Base-by-base conservation (phyloP, 2,888 invertebrate species). In the Drosophila fungiperda region DNA sequence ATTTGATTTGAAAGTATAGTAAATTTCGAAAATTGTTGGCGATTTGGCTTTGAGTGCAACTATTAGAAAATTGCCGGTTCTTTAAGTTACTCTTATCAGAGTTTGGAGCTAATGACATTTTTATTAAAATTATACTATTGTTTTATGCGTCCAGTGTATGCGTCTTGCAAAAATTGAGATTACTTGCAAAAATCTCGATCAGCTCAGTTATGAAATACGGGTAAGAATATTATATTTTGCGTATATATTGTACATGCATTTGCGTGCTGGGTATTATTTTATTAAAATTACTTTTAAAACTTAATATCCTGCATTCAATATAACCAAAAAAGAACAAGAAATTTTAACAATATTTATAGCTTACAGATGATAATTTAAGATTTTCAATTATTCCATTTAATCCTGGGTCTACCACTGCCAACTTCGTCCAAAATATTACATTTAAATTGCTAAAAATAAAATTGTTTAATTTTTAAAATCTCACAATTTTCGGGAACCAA, bases 401-500 rank as follows among this genome's bases (percentile, higher is more conserved):
- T 20, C 42, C 20, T n/a, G n/a, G 40, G n/a, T 5, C 0, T 40
- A n/a, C 2, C 11, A 11, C 0, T 11, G 5, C 5, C 11, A 42
- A 3, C 2, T 5, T 11, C 6, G n/a, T 42, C 1, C 6, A 6
- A 2, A 11, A 2, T 3, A 3, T 42, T 6, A 20, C 42, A 42
- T 42, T 42, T 42, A 42, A 42, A 42, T 42, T 20, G 20, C 42
- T 42, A 42, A 12, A 42, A 6, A 42, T 42, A 1, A 6, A 20
- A 23, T 23, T 23, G 23, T 23, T 23, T n/a, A n/a, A n/a, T n/a
- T n/a, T n/a, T 23, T 26, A 26, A 26, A 26, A 26, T 26, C 2
- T 26, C 95, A 90, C 96, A 96, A 35, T 38, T 38, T 2, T 1
- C 3, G 4, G 0, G 0, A 63, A 94, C 94, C 1, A 1, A 94